Evolutionary conservation across 2,113 vertebrate genomes (phyloP), one percentile per base, ranked within the genome.

Genomic region (Theristicus caerulescens): DNA sequence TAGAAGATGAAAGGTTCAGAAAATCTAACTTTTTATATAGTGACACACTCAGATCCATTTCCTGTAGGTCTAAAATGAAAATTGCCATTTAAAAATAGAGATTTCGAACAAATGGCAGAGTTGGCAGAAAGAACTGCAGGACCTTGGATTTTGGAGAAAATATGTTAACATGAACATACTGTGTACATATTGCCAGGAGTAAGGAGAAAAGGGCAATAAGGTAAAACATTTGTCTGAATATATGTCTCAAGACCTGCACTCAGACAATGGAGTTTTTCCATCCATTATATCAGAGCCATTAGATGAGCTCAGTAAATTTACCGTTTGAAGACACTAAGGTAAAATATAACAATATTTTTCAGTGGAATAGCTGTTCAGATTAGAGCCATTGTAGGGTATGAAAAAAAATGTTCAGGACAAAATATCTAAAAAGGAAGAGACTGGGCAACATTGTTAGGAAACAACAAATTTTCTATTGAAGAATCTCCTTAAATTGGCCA

Each of bases 261-360:
- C 83, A 95, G 73, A 92, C 73, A 94, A 83, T 32, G 49, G 57
- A 76, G 40, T n/a, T 87, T 94, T 90, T 91, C 61, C 34, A 77
- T 78, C 82, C 58, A 17, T 92, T 97, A 11, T 90, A 94, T 77
- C 69, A 93, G 27, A 82, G 29, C 44, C 89, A 86, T 93, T 94
- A 94, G 86, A 94, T 44, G 55, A 78, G 47, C n/a, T 90, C 76
- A 91, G 90, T 93, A 96, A 97, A 96, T 84, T 83, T 93, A 86
- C 52, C 1, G 0, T 96, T 95, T 87, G 89, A 74, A 93, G 79
- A 85, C 70, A 93, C 26, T 49, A 24, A 69, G n/a, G 61, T 66
- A 91, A 96, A 95, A 90, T 59, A 55, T 4, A 95, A 58, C 40
- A 42, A 4, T 84, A 86, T 64, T 83, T 91, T 94, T 44, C 76